Evolutionary conservation across 2,888 invertebrate genomes (phyloP), one percentile per base, ranked within the genome.

Genomic region (Dryadula phaetusa): DNA sequence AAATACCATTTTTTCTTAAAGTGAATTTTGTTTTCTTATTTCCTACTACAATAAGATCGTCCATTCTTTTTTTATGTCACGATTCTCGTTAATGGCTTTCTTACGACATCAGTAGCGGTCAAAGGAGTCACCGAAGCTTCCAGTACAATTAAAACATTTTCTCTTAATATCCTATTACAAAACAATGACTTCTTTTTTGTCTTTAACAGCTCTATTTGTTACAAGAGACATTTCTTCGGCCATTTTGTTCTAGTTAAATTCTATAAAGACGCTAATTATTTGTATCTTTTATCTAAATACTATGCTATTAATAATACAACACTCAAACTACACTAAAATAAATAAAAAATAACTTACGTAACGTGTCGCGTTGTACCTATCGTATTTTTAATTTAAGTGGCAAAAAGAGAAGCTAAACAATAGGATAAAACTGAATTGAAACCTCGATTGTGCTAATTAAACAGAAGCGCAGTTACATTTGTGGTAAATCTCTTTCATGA

Each of bases 341-440:
- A 46, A 44, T 28, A 16, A 14, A 28, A 28, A 44, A n/a, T 20
- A 60, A 28, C 0, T 60, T 32, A 32, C 12, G 14, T n/a, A 8
- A n/a, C 14, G 18, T 44, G 14, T 32, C 0, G 14, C n/a, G 28
- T 7, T 25, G 18, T 44, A 49, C 2, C 28, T 8, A 25, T n/a
- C 10, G 22, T 56, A 22, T 40, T 58, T 42, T 42, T 58, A 42
- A 28, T n/a, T 42, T 58, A 28, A 28, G 42, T 3, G 28, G 12
- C 32, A 32, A 60, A 60, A 60, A 42, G 62, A 56, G 40, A 66
- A 47, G 32, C 47, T 47, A 62, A 49, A 66, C 49, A 62, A 66
- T 62, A 66, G 62, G 49, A 66, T 18, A 49, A 53, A 62, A 66
- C 47, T 62, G 32, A 18, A 66, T 66, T 60, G 44, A 60, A 60